Conservation (phyloP, 2,797 vertebrate species). For the Pangasius sanitwongsei region DNA sequence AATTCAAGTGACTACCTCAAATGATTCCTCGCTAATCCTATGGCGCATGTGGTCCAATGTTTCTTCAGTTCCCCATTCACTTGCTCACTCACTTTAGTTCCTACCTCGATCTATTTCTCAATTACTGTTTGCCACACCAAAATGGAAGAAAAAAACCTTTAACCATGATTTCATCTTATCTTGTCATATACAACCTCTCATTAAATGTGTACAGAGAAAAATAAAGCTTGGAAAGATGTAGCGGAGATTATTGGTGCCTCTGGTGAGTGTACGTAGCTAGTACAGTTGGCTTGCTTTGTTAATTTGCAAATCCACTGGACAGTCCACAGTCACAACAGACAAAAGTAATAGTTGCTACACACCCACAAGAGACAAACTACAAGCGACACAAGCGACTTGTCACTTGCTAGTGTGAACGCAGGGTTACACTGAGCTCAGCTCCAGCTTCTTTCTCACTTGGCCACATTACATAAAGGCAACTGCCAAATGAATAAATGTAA, state of each 20-base stretch:
- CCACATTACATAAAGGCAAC: neutral
- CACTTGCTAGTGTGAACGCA: neutral
- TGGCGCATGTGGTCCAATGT: neutral
- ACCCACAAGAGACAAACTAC: neutral
- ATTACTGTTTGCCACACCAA: neutral
- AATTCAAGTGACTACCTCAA: neutral
- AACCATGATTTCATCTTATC: no score
- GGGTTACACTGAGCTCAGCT: neutral
- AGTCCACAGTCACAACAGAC: neutral
- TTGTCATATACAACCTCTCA: neutral
- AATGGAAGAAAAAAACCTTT: neutral
- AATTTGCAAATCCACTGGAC: neutral
- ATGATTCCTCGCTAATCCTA: neutral
- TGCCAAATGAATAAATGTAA: constrained; percentile 8
- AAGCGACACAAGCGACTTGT: neutral
- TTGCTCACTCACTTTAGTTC: neutral
- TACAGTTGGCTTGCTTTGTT: neutral
- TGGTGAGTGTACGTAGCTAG: neutral
- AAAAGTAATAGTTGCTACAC: neutral
- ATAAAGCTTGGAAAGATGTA: neutral
- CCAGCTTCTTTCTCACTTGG: neutral
- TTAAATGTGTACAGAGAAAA: neutral
- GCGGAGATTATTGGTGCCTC: neutral
- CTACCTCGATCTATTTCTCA: neutral
- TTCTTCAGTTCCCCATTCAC: neutral